A percentile compares a stretch with the other conserved stretches of the same genome.
Conservation (phyloP, 2,113 vertebrate genomes). For the Equus przewalskii region DNA sequence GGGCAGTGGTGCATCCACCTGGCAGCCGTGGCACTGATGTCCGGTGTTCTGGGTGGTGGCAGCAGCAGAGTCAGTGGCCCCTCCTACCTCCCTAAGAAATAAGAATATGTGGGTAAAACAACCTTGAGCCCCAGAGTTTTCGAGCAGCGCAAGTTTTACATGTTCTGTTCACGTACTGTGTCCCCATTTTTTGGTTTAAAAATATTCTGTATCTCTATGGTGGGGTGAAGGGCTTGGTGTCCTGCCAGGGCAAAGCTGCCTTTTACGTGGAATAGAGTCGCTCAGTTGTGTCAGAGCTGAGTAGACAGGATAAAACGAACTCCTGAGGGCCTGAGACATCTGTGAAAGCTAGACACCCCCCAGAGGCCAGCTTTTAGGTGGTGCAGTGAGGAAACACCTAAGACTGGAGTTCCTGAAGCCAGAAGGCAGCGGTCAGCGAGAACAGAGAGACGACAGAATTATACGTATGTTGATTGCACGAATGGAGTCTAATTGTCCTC, state of each 20-base stretch:
- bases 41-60: not conserved
- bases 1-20: not conserved
- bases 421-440: not conserved
- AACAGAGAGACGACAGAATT: not conserved
- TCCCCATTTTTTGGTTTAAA: conserved; percentile 16
- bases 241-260: not conserved
- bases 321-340: not conserved
- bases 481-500: not conserved
- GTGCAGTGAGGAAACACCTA: not conserved
- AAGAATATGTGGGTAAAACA: not conserved
- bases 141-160: not conserved
- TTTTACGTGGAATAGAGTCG: not conserved
- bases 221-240: not conserved
- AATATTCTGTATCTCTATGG: not conserved
- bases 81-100: not conserved
- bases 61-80: not conserved
- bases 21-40: fast-evolving
- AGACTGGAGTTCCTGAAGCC: not conserved
- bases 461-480: no score
- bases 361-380: not conserved
- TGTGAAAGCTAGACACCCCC: not conserved
- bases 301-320: not conserved
- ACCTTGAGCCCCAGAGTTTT: not conserved
- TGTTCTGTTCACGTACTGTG: not conserved
- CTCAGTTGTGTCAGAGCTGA: not conserved